These are phyloP conservation scores for Rhabdophis nuchalis DNA, from an alignment of 2,797 vertebrate species.

Conservation along the genomic window DNA sequence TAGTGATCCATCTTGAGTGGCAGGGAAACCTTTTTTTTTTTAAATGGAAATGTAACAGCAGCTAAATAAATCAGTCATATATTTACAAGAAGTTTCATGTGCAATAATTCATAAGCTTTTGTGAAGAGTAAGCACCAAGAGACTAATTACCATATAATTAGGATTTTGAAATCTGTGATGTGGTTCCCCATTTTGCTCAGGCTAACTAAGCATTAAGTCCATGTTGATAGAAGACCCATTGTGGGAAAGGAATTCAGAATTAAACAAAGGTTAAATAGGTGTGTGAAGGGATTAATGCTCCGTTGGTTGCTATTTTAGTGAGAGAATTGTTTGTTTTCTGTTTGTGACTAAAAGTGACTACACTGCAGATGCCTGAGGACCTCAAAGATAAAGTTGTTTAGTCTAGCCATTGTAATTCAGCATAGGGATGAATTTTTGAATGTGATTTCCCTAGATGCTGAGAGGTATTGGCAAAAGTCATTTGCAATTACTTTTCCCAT, in stretches of 20 bases:
- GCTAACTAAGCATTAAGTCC: constrained; percentile 5
- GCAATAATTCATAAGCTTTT: constrained; percentile 12
- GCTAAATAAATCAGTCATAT: not conserved
- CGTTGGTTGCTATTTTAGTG: constrained; percentile 7
- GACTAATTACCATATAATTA: constrained; percentile 16
- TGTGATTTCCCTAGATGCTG: constrained; percentile 29
- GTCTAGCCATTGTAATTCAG: not conserved
- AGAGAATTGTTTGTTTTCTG: constrained; percentile 12
- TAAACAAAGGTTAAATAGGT: not conserved
- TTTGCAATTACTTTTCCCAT: constrained; percentile 40
- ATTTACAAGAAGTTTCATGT: not conserved
- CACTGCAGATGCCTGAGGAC: not conserved
- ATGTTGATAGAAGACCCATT: not conserved
- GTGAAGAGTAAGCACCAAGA: not conserved
- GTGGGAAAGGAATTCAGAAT: constrained; percentile 3
- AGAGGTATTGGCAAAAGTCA: constrained; percentile 30
- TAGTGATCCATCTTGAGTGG: not conserved
- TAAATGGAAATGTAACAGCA: not conserved
- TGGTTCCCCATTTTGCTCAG: not conserved
- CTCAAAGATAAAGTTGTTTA: not conserved
- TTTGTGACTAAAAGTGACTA: constrained; percentile 11
- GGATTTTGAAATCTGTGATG: constrained; percentile 3
- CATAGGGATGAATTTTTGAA: not conserved
- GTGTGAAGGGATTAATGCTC: not conserved
- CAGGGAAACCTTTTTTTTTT: not conserved